Base-by-base conservation (phyloP, 35 echinoderm and acorn worm genomes). In the Ophiothrix spiculata region DNA sequence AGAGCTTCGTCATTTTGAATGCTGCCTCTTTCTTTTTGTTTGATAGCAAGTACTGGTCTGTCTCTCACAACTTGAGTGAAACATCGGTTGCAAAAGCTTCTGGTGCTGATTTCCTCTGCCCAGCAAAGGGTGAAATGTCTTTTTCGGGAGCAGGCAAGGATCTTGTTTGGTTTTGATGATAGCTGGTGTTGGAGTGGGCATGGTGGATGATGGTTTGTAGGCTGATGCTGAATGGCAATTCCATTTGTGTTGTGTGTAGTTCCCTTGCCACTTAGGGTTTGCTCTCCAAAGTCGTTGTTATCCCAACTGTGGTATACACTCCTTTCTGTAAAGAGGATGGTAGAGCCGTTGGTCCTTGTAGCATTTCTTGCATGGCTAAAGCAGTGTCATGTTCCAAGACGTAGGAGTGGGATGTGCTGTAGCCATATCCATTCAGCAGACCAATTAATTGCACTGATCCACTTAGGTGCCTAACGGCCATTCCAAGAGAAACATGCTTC, bases 211-310 rank as follows among this genome's bases (percentile, higher is more conserved):
- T 79, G 25, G 33, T 19, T 36, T 79, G 77, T 37, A 19, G 81
- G 19, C 12, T 11, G 37, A 80, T 74, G 80, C 75, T 94, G 88
- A 25, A 94, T 39, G 28, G 83, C 32, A 75, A 91, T 91, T 0
- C 86, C 86, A 80, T 91, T 91, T 4, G 93, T 95, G 38, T 88
- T 88, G 49, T 95, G 89, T 0, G 89, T 95, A 29, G 93, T 95
- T 11, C 89, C 93, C 45, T 83, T 88, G 13, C 89, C 89, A 1
- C 81, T 91, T 6, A 91, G 60, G 12, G 93, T 91, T 76, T 95
- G 89, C 35, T 95, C 93, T n/a, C 49, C 54, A 12, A 95, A 88
- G 56, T 95, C 93, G 46, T 78, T 95, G 56, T 91, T 95, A 64
- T 95, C 81, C 89, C 89, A 91, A 91, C n/a, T 73, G 80, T 91